A percentile compares a stretch with the other conserved stretches of the same genome.
These are phyloP conservation scores for Drosophila hydei DNA, from an alignment of 1,140 invertebrate genomes.

Conservation along the genomic window DNA sequence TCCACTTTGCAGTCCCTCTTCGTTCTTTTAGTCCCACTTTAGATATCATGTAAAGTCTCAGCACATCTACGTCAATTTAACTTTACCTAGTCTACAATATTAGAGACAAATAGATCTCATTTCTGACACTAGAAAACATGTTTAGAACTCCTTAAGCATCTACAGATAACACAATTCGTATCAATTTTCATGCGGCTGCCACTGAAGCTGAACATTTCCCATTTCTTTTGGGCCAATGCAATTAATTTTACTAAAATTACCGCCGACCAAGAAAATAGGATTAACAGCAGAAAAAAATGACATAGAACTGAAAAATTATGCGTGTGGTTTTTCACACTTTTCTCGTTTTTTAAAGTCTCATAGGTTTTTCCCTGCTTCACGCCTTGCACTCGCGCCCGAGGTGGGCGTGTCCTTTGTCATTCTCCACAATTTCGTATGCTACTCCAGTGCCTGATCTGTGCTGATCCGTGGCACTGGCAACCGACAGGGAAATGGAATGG, in stretches of 20 bases:
- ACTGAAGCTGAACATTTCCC: constrained; percentile 48
- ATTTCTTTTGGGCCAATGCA: constrained; percentile 26
- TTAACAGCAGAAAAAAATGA: constrained; percentile 34
- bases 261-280: constrained; percentile 42
- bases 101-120: too few species aligned
- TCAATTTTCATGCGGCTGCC: constrained; percentile 41
- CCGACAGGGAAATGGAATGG: background rate
- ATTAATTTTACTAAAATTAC: constrained; percentile 83
- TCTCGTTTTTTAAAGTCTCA: background rate
- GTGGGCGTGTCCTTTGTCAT: constrained; percentile 66
- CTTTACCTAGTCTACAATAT: too few species aligned
- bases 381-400: constrained; percentile 60
- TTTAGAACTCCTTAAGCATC: background rate
- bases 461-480: constrained; percentile 30
- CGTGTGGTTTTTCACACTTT: constrained; percentile 81
- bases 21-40: too few species aligned
- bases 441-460: constrained; percentile 56
- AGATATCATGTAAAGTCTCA: too few species aligned
- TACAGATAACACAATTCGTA: constrained; percentile 22
- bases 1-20: too few species aligned
- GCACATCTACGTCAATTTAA: too few species aligned
- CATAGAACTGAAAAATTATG: constrained; percentile 36
- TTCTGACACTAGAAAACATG: background rate
- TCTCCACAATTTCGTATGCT: constrained; percentile 73
- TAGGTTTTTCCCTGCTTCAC: constrained; percentile 55